These are phyloP conservation scores for Microtus ochrogaster DNA, from an alignment of 2,113 vertebrate genomes.

Conservation along the genomic window DNA sequence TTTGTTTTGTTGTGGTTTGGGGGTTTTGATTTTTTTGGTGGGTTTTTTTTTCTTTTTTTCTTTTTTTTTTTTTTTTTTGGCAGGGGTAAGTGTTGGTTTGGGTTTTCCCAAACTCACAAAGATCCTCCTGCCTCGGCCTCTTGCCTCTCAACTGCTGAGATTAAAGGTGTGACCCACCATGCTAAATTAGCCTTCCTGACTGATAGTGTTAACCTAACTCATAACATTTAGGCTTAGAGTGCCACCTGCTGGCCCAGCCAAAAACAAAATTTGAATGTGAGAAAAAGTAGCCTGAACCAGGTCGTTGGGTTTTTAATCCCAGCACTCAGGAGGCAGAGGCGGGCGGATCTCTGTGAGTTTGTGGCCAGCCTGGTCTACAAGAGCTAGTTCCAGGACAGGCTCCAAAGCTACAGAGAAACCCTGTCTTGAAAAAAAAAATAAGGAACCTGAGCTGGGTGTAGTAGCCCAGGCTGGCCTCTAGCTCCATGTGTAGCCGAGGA, in stretches of 20 bases:
- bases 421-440: too few species aligned
- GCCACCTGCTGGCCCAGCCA: constrained; percentile 84
- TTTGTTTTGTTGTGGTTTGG: neutral
- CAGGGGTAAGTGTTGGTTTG: neutral
- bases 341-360: too few species aligned
- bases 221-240: constrained; percentile 75
- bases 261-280: constrained; percentile 11
- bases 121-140: neutral
- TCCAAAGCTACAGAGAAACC: too few species aligned
- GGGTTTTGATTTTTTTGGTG: neutral
- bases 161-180: neutral
- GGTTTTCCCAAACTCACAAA: neutral
- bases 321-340: too few species aligned
- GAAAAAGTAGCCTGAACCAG: neutral
- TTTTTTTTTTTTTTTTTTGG: neutral
- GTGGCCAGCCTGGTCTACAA: too few species aligned
- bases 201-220: neutral
- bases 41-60: neutral
- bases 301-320: too few species aligned
- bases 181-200: neutral
- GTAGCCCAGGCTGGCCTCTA: neutral
- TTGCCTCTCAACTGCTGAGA: neutral
- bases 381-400: too few species aligned
- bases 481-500: too few species aligned
- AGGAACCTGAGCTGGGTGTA: neutral